Evolutionary conservation across 1,140 invertebrate species (phyloP), one percentile per base, ranked within the genome.

Genomic region (Cyrtorhinus lividipennis): DNA sequence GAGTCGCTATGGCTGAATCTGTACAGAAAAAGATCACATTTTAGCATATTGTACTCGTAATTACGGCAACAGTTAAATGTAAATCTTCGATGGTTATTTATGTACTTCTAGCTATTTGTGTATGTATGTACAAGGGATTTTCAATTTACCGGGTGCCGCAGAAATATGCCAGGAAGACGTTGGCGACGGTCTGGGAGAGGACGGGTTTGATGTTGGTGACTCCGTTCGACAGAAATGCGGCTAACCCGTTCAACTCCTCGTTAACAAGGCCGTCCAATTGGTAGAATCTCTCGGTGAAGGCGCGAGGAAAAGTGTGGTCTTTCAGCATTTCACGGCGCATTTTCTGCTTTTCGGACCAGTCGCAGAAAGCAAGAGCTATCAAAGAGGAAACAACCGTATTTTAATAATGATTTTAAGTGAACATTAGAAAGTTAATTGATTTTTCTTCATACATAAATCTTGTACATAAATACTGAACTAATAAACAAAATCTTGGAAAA

Each of bases 341-440:
- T 64, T 86, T 84, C 68, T 93, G 90, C 0, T 90, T 72, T 1
- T 86, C 81, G 0, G 86, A 88, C 88, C 88, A 92, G 69, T 92
- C 84, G 71, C 88, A 90, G 46, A 92, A 81, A 12, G 90, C 90
- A 59, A 93, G 73, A 63, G 90, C 89, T 92, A 78, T 61, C 79
- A 76, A 75, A 71, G 71, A 67, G 69, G 68, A 71, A 65, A 67
- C 57, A 62, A 56, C 45, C n/a, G n/a, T n/a, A n/a, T n/a, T n/a
- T n/a, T n/a, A n/a, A n/a, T n/a, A n/a, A n/a, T n/a, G n/a, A n/a
- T n/a, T n/a, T 18, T 58, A 64, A 60, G n/a, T 53, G 18, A 61
- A 58, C 56, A 57, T 15, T 44, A 38, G 23, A 62, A 12, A 12
- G 13, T 25, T 62, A 5, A 2, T 18, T 62, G n/a, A 45, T 38